These are phyloP conservation scores for Eretmocerus hayati DNA, from an alignment of 2,888 invertebrate species.

Conservation along the genomic window DNA sequence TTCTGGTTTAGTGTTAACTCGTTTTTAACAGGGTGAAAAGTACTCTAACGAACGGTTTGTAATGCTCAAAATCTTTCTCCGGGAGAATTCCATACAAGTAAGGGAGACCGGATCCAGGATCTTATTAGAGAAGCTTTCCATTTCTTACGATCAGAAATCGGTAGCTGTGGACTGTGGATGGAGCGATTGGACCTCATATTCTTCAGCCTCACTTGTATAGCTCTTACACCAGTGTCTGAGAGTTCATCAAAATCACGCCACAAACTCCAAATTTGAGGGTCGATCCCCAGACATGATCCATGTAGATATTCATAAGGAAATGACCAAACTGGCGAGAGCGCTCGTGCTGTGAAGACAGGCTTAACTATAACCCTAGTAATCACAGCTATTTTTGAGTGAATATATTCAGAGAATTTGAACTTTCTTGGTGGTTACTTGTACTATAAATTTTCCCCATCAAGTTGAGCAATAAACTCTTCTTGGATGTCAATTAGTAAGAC, in stretches of 20 bases:
- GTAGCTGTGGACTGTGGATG: too few relatives aligned
- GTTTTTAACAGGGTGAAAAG: neutral
- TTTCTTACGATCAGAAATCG: neutral
- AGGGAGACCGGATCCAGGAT: slow-evolving; percentile 1
- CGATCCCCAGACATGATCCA: neutral
- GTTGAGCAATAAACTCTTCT: too few relatives aligned
- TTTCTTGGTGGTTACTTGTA: too few relatives aligned
- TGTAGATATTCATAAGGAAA: neutral
- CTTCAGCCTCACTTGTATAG: neutral
- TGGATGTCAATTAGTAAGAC: too few relatives aligned
- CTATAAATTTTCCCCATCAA: too few relatives aligned
- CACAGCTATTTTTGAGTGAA: too few relatives aligned
- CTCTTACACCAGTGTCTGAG: neutral
- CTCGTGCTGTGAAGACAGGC: too few relatives aligned
- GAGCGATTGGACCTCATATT: neutral
- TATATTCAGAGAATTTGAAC: too few relatives aligned
- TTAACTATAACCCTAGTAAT: too few relatives aligned
- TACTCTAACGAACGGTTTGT: neutral
- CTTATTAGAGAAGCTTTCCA: neutral
- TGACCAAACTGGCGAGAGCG: too few relatives aligned
- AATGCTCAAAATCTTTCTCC: neutral
- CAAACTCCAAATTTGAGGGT: neutral
- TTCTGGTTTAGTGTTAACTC: slow-evolving; percentile 8
- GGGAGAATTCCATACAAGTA: slow-evolving; percentile 5
- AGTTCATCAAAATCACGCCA: neutral